Percentiles rank a stretch among this genome's conserved stretches.
Conservation (phyloP, 2,113 vertebrate genomes). For the Xiphophorus couchianus region DNA sequence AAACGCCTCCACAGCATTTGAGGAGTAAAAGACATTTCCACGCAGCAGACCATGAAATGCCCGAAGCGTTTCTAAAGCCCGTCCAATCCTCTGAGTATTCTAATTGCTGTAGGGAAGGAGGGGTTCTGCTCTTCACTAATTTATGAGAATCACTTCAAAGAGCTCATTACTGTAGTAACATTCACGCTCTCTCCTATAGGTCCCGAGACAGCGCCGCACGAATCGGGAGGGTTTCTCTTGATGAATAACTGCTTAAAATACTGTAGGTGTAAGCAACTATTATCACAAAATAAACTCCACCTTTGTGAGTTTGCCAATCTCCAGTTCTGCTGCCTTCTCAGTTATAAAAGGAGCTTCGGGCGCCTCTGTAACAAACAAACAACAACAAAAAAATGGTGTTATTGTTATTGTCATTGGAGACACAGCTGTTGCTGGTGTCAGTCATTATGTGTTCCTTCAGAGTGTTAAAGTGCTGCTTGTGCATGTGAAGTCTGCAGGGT, state of each 20-base stretch:
- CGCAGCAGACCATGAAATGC: slow-evolving; percentile 69
- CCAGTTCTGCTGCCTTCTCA: slow-evolving; percentile 82
- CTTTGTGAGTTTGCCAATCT: slow-evolving; percentile 88
- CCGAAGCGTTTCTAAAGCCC: slow-evolving; percentile 63
- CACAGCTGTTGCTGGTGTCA: slow-evolving; percentile 2
- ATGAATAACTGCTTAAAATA: slow-evolving; percentile 55
- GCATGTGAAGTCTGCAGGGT: neutral
- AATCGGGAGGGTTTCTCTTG: slow-evolving; percentile 49
- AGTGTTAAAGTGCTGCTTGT: neutral
- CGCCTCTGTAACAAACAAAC: slow-evolving; percentile 82
- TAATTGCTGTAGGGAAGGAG: slow-evolving; percentile 62
- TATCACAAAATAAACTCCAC: slow-evolving; percentile 77
- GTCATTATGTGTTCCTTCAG: neutral
- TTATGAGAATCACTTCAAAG: slow-evolving; percentile 75
- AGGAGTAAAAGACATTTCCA: slow-evolving; percentile 42
- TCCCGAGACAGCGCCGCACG: slow-evolving; percentile 45
- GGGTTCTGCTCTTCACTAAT: slow-evolving; percentile 68
- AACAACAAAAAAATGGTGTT: slow-evolving; percentile 34
- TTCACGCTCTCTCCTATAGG: slow-evolving; percentile 36
- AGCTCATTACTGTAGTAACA: slow-evolving; percentile 68
- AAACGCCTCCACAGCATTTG: slow-evolving; percentile 20
- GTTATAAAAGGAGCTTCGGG: slow-evolving; percentile 85
- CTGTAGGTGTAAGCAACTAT: slow-evolving; percentile 54
- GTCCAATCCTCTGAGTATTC: slow-evolving; percentile 66
- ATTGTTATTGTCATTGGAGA: slow-evolving; percentile 6